Percentiles rank a stretch among this genome's conserved stretches.
Evolutionary conservation across 2,113 vertebrate genomes (phyloP).

Genomic region (Anguilla rostrata): DNA sequence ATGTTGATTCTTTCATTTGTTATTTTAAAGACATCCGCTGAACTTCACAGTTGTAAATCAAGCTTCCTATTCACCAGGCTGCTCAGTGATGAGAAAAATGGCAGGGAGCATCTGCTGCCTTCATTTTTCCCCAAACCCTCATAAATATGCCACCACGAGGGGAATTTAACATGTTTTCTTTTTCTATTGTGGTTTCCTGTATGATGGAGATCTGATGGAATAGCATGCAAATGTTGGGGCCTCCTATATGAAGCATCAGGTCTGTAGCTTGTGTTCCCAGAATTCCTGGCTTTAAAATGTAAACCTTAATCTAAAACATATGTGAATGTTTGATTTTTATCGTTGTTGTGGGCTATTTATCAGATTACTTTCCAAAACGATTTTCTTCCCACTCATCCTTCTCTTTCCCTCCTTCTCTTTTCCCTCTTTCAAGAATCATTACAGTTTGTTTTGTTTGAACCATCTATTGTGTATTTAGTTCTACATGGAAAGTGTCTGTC

Average conservation of each 20-base stretch:
- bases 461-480: not conserved
- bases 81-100: conserved; percentile 37
- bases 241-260: not conserved
- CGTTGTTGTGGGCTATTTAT: not conserved
- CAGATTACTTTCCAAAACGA: not conserved
- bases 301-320: not conserved
- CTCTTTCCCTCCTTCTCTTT: not conserved
- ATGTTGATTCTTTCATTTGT: conserved; percentile 22
- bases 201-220: not conserved
- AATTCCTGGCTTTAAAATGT: not conserved
- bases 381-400: not conserved
- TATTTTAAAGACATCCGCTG: conserved; percentile 36
- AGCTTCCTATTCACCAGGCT: not conserved
- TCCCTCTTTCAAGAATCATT: not conserved
- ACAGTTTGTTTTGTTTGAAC: not conserved
- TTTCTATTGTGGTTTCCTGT: conserved; percentile 10
- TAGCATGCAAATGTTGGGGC: not conserved
- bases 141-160: conserved; percentile 30
- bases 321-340: not conserved
- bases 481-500: not conserved
- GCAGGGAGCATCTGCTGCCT: not conserved
- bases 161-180: not conserved
- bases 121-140: conserved; percentile 35
- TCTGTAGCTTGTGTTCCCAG: not conserved
- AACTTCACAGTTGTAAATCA: conserved; percentile 10